phyloP scores from a whole-genome alignment of 2,888 invertebrate species.

The Lasius platythorax region DNA sequence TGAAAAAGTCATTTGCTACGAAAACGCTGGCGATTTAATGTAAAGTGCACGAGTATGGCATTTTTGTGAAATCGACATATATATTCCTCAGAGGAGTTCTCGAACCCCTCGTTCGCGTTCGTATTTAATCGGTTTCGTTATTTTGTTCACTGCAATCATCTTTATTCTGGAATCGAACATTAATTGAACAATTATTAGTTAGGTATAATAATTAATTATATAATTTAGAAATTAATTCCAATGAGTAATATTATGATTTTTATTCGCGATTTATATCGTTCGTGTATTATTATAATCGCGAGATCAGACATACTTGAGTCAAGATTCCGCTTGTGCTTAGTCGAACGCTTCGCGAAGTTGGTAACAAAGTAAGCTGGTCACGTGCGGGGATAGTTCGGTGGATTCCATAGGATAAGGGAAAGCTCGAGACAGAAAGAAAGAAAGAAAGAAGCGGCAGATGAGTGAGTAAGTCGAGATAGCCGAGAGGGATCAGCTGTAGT shows the following conservation, averaged over 20 bases:
- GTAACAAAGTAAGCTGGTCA: slow-evolving; percentile 82
- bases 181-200: neutral
- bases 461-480: slow-evolving; percentile 78
- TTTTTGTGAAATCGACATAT: slow-evolving; percentile 22
- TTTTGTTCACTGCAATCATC: neutral
- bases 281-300: slow-evolving; percentile 8
- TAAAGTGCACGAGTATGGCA: slow-evolving; percentile 10
- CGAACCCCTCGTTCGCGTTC: neutral
- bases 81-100: neutral
- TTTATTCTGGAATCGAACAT: neutral
- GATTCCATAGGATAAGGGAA: slow-evolving; percentile 65
- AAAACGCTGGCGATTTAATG: slow-evolving; percentile 72
- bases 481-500: slow-evolving; percentile 85
- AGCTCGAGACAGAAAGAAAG: slow-evolving; percentile 51
- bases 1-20: slow-evolving; percentile 71
- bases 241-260: neutral
- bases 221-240: neutral
- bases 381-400: slow-evolving; percentile 78
- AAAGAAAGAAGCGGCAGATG: slow-evolving; percentile 47
- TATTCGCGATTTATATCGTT: slow-evolving; percentile 1
- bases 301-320: slow-evolving; percentile 26
- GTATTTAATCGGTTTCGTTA: neutral
- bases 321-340: slow-evolving; percentile 63
- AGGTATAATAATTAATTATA: neutral
- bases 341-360: slow-evolving; percentile 45